Conservation (phyloP, 2,888 invertebrate genomes). For the Drosophila anceps region DNA sequence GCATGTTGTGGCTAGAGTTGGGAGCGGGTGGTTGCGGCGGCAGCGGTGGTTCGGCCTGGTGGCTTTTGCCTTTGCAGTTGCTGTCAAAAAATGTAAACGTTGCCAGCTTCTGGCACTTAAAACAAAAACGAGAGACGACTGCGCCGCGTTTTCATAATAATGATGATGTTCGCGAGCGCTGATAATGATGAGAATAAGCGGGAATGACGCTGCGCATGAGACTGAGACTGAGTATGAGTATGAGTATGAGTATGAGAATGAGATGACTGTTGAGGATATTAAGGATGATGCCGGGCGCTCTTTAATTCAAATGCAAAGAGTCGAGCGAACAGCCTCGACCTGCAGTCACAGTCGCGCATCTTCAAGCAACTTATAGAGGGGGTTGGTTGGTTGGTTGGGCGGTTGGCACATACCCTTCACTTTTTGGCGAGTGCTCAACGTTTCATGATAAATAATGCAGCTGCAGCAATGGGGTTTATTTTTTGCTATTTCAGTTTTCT, state of each 20-base stretch:
- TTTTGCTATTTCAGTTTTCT: conserved; percentile 51
- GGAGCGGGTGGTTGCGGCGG: not conserved
- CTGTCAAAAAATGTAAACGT: conserved; percentile 61
- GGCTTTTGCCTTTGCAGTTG: conserved; percentile 47
- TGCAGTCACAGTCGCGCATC: conserved; percentile 35
- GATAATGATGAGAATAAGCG: conserved; percentile 55
- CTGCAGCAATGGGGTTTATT: conserved; percentile 31
- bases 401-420: conserved; percentile 35
- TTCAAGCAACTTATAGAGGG: conserved; percentile 37
- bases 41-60: conserved; percentile 11
- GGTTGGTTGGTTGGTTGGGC: not conserved
- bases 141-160: conserved; percentile 25
- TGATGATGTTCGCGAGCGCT: conserved; percentile 26
- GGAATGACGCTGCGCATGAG: conserved; percentile 22
- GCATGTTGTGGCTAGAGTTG: conserved; percentile 35
- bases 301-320: conserved; percentile 75
- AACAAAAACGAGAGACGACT: conserved; percentile 59
- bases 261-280: conserved; percentile 15
- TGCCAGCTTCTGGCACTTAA: conserved; percentile 55
- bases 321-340: conserved; percentile 52
- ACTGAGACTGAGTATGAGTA: conserved; percentile 3
- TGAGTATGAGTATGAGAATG: conserved; percentile 19
- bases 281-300: conserved; percentile 31
- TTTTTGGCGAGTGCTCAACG: conserved; percentile 61
- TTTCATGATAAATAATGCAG: conserved; percentile 73